Conservation (phyloP, 2,888 invertebrate species). For the Mesorhabditis sp. region DNA sequence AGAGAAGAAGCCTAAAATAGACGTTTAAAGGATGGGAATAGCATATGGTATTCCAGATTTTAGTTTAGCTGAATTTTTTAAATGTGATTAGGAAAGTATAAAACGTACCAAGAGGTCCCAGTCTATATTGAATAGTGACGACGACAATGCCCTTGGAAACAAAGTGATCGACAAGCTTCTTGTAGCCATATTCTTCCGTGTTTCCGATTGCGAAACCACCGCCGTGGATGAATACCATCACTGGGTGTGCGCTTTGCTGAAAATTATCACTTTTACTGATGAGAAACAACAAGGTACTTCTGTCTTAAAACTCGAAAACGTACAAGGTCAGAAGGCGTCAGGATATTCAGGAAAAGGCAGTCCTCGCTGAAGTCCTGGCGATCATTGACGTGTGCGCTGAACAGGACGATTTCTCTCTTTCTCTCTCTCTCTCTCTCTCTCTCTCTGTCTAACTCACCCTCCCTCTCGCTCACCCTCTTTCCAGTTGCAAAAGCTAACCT, state of each 20-base stretch:
- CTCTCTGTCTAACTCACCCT: no score
- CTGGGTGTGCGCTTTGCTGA: constrained; percentile 28
- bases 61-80: no score
- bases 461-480: no score
- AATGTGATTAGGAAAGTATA: neutral
- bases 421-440: no score
- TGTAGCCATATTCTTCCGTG: constrained; percentile 28
- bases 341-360: constrained; percentile 40
- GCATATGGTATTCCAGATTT: no score
- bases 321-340: constrained; percentile 22
- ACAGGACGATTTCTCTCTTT: neutral
- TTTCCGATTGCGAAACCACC: constrained; percentile 38
- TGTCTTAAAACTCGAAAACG: neutral
- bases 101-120: constrained; percentile 31
- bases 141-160: constrained; percentile 36
- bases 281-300: no score
- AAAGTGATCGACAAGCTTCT: constrained; percentile 31
- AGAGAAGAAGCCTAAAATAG: constrained; percentile 35
- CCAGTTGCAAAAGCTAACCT: constrained; percentile 9
- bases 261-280: neutral
- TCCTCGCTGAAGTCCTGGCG: constrained; percentile 38
- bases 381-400: constrained; percentile 21
- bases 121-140: constrained; percentile 37
- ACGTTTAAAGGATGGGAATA: neutral
- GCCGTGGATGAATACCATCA: constrained; percentile 36